Percentiles rank a stretch among this genome's conserved stretches.
Conservation (phyloP, 2,888 invertebrate species). For the Lasius platythorax region DNA sequence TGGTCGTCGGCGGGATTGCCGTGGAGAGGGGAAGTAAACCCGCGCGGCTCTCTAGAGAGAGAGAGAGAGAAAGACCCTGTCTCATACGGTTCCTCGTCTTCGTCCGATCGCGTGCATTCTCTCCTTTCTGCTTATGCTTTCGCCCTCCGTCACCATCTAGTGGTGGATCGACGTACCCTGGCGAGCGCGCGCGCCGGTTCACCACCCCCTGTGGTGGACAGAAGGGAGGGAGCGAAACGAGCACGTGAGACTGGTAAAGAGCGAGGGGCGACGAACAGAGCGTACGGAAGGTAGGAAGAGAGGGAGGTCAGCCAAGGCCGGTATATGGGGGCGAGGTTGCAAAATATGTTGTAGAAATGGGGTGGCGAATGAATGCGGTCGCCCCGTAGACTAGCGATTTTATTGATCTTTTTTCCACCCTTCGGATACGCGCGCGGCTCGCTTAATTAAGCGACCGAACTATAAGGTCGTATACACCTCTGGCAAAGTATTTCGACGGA, state of each 20-base stretch:
- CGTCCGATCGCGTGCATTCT: constrained; percentile 30
- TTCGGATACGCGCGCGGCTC: constrained; percentile 63
- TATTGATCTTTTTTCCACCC: constrained; percentile 83
- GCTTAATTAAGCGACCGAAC: constrained; percentile 76
- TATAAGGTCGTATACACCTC: constrained; percentile 62
- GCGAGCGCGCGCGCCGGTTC: constrained; percentile 63
- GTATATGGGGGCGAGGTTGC: constrained; percentile 75
- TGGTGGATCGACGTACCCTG: constrained; percentile 65
- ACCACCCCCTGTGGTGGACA: constrained; percentile 59
- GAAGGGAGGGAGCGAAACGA: constrained; percentile 68
- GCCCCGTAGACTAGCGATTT: constrained; percentile 83
- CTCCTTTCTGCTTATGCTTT: constrained; percentile 22
- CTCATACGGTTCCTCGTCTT: constrained; percentile 43
- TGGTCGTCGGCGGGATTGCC: constrained; percentile 67
- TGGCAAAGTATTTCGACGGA: constrained; percentile 45
- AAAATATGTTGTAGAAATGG: constrained; percentile 84
- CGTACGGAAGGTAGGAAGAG: constrained; percentile 58
- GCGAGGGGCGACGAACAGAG: constrained; percentile 59
- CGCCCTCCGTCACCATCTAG: constrained; percentile 78
- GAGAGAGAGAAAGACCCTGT: constrained; percentile 27
- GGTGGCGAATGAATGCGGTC: constrained; percentile 83
- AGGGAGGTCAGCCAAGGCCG: constrained; percentile 55
- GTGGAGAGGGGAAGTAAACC: constrained; percentile 62
- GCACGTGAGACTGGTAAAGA: constrained; percentile 73
- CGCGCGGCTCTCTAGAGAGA: constrained; percentile 52